phyloP scores from a whole-genome alignment of 2,888 invertebrate species.

The Drosophila peninsularis region DNA sequence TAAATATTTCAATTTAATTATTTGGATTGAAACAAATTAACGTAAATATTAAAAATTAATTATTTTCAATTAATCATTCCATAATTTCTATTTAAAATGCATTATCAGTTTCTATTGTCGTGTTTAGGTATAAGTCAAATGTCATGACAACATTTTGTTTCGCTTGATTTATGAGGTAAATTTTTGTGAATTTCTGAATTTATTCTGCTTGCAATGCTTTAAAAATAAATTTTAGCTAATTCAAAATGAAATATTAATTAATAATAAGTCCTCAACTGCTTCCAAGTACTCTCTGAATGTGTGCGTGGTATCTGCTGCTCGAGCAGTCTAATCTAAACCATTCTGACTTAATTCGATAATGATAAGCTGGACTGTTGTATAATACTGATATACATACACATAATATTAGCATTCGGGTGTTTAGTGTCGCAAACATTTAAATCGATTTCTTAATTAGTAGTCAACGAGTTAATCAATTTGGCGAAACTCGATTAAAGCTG shows the following conservation, averaged over 20 bases:
- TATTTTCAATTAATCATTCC: no score
- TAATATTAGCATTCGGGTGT: conserved; percentile 13
- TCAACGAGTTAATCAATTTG: conserved; percentile 6
- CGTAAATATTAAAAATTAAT: no score
- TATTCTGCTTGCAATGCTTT: background rate
- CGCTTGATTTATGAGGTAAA: background rate
- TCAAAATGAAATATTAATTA: background rate
- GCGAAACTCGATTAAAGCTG: background rate
- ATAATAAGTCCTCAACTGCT: background rate
- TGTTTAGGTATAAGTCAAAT: background rate
- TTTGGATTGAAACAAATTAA: no score
- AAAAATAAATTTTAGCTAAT: background rate
- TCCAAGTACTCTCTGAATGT: background rate
- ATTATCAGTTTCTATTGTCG: background rate
- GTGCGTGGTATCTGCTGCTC: background rate
- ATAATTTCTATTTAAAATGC: background rate
- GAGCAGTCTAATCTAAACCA: background rate
- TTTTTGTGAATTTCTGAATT: background rate
- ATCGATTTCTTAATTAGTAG: conserved; percentile 35
- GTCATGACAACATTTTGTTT: background rate
- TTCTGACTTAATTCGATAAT: background rate
- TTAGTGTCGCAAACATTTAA: conserved; percentile 39
- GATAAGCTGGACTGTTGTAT: conserved; percentile 9
- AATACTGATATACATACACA: conserved; percentile 32
- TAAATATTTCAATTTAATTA: no score